Percentiles rank a stretch among this genome's conserved stretches.
These are phyloP conservation scores for Timandra comae DNA, from an alignment of 2,888 invertebrate genomes.

Conservation along the genomic window DNA sequence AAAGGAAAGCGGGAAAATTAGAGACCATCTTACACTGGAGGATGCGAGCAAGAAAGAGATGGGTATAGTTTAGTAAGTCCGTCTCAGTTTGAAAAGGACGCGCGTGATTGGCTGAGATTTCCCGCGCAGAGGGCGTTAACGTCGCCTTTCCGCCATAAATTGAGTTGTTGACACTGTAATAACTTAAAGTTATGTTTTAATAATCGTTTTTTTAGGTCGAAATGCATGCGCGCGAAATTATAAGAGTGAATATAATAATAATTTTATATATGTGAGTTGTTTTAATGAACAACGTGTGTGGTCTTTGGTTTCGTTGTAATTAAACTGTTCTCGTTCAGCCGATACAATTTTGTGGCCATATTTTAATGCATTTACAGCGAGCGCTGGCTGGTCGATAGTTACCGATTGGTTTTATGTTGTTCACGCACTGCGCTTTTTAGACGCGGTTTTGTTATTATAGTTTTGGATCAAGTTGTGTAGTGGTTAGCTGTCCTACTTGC, in stretches of 20 bases:
- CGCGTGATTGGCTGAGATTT: slow-evolving; percentile 53
- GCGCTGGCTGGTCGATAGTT: slow-evolving; percentile 29
- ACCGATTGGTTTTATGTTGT: slow-evolving; percentile 22
- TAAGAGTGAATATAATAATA: slow-evolving; percentile 69
- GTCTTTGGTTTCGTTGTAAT: slow-evolving; percentile 51
- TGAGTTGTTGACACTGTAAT: slow-evolving; percentile 77
- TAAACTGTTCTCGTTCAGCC: slow-evolving; percentile 52
- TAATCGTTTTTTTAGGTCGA: slow-evolving; percentile 58
- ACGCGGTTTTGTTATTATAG: slow-evolving; percentile 19
- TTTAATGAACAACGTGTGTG: slow-evolving; percentile 72
- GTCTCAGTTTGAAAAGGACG: slow-evolving; percentile 26
- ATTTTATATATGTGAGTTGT: slow-evolving; percentile 49
- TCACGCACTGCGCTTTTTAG: slow-evolving; percentile 24
- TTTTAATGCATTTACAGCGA: slow-evolving; percentile 51
- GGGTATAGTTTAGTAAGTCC: slow-evolving; percentile 23
- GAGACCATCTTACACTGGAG: slow-evolving; percentile 19
- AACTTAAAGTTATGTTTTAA: slow-evolving; percentile 73
- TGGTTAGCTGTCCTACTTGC: not conserved
- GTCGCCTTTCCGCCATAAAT: slow-evolving; percentile 71
- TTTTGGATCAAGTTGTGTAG: slow-evolving; percentile 2
- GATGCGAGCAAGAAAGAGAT: slow-evolving; percentile 38
- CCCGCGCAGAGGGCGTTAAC: slow-evolving; percentile 64
- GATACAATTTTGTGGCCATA: slow-evolving; percentile 45
- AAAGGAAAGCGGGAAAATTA: slow-evolving; percentile 3
- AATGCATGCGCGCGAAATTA: slow-evolving; percentile 68